Evolutionary conservation across 2,888 invertebrate species (phyloP).

Genomic region (Limnephilus lunatus): DNA sequence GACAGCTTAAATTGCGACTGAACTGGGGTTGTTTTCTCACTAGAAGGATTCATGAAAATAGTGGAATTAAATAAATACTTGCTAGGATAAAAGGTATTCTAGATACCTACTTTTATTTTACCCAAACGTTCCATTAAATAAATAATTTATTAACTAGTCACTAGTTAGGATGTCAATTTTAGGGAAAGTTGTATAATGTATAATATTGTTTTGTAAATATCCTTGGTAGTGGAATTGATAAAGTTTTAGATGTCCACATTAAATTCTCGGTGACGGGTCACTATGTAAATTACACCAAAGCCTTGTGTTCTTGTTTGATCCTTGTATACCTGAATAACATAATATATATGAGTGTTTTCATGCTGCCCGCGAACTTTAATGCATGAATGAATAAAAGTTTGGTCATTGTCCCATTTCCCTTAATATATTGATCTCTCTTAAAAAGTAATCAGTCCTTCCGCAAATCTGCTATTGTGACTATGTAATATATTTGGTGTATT

Average conservation of each 20-base stretch:
- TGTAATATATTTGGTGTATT: conserved; percentile 2
- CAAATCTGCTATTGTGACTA: conserved; percentile 2
- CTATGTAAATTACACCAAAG: conserved; percentile 2
- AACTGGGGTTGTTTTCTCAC: background rate
- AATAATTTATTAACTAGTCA: background rate
- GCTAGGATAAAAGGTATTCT: background rate
- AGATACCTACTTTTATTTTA: background rate
- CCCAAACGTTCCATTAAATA: background rate
- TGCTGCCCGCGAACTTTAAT: background rate
- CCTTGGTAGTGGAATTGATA: background rate
- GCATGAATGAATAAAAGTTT: background rate
- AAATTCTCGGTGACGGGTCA: conserved; percentile 2
- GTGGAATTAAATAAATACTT: background rate
- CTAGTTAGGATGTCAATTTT: conserved; percentile 2
- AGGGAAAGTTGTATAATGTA: background rate
- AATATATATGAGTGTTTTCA: background rate
- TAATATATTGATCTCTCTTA: background rate
- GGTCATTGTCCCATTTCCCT: background rate
- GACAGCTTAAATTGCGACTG: background rate
- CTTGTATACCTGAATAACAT: background rate
- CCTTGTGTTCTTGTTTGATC: background rate
- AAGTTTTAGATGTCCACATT: background rate
- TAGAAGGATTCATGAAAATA: background rate
- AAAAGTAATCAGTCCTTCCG: background rate
- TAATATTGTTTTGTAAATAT: background rate